Evolutionary conservation across 1,140 invertebrate genomes (phyloP).

Genomic region (Drosophila bocqueti): DNA sequence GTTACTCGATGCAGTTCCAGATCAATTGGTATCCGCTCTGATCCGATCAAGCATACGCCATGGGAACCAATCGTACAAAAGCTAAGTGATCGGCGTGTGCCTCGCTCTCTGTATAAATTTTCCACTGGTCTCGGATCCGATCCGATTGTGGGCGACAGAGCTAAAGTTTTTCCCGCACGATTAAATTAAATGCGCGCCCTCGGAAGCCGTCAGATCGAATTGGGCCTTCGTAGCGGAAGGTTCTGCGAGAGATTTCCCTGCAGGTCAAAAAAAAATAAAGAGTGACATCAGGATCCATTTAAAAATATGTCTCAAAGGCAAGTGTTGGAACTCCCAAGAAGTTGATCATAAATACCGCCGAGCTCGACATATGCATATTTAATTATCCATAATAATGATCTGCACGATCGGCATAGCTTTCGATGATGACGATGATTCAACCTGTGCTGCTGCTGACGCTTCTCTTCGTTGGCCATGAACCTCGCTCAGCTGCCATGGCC

Average conservation of each 20-base stretch:
- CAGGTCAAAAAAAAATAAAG: too few species aligned
- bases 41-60: constrained; percentile 67
- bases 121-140: constrained; percentile 32
- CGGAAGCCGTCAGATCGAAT: constrained; percentile 68
- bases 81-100: not conserved
- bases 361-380: constrained; percentile 47
- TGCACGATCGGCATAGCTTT: constrained; percentile 26
- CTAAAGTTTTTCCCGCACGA: constrained; percentile 57
- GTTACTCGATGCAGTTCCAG: constrained; percentile 36
- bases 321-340: constrained; percentile 24
- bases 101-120: constrained; percentile 41
- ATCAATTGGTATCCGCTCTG: constrained; percentile 41
- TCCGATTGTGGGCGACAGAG: constrained; percentile 9
- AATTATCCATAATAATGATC: constrained; percentile 44
- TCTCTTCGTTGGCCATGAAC: constrained; percentile 20
- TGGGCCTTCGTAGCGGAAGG: constrained; percentile 45
- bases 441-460: constrained; percentile 1
- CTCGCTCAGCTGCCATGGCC: not conserved
- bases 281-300: constrained; percentile 23
- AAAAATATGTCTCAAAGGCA: constrained; percentile 15
- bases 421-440: constrained; percentile 29
- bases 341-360: constrained; percentile 32
- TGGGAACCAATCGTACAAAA: constrained; percentile 30
- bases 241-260: constrained; percentile 19
- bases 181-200: constrained; percentile 63